phyloP scores from a whole-genome alignment of 2,797 vertebrate species.

The Pygocentrus nattereri region DNA sequence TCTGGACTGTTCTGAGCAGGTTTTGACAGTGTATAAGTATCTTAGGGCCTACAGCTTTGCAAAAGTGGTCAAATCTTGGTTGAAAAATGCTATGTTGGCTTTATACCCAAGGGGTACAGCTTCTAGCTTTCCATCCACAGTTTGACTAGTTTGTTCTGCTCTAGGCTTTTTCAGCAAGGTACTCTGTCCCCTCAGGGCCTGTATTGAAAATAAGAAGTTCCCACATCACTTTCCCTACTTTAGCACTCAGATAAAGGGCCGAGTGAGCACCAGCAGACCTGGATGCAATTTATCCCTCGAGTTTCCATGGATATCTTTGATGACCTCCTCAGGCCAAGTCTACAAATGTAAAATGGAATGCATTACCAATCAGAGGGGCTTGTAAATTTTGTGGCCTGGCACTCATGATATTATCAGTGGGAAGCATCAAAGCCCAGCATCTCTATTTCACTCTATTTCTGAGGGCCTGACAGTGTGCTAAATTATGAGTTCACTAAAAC shows the following conservation, averaged over 20 bases:
- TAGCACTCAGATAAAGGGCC: neutral
- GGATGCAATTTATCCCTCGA: constrained; percentile 1
- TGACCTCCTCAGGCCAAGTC: neutral
- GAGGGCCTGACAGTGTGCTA: neutral
- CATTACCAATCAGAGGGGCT: neutral
- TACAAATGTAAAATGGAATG: neutral
- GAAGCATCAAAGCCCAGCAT: neutral
- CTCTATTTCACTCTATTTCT: constrained; percentile 16
- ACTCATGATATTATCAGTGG: constrained; percentile 2
- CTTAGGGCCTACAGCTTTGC: neutral
- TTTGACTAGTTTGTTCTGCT: neutral
- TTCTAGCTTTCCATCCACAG: neutral
- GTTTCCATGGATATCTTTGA: constrained; percentile 2
- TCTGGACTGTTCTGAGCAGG: neutral
- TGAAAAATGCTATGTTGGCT: neutral
- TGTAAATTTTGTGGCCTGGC: neutral
- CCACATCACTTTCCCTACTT: neutral
- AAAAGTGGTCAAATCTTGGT: constrained; percentile 1
- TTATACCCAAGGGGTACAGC: neutral
- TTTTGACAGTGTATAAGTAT: neutral
- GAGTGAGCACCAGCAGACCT: neutral
- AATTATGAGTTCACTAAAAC: constrained; percentile 6
- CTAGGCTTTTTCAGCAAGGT: neutral
- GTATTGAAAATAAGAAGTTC: neutral
- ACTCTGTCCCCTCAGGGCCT: neutral